Conservation (phyloP, 2,888 invertebrate species). For the Sarcophaga caerulescens region DNA sequence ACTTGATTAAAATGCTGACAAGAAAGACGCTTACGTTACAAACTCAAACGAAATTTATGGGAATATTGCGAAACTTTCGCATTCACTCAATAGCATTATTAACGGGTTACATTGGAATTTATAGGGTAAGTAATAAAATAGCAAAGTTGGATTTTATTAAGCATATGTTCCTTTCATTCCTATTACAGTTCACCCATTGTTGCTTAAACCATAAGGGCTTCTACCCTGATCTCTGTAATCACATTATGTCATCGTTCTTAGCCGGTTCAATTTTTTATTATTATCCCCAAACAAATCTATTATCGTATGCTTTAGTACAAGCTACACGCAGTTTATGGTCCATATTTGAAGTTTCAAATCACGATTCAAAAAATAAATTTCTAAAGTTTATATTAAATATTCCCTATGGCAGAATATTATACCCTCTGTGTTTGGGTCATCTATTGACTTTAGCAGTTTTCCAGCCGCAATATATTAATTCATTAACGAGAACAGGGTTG, state of each 20-base stretch:
- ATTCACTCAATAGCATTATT: slow-evolving; percentile 72
- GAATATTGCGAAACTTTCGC: slow-evolving; percentile 64
- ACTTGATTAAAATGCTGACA: slow-evolving; percentile 71
- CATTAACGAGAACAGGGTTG: slow-evolving; percentile 45
- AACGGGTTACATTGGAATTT: slow-evolving; percentile 74
- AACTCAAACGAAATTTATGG: slow-evolving; percentile 45
- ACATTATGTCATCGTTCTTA: slow-evolving; percentile 73
- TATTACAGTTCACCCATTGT: slow-evolving; percentile 71
- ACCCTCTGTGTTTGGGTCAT: slow-evolving; percentile 68
- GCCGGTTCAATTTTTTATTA: slow-evolving; percentile 73
- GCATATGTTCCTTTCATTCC: not conserved
- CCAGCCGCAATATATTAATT: slow-evolving; percentile 44
- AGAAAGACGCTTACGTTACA: slow-evolving; percentile 37
- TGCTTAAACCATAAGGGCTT: slow-evolving; percentile 65
- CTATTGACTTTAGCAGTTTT: slow-evolving; percentile 68
- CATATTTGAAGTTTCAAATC: slow-evolving; percentile 39
- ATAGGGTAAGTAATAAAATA: slow-evolving; percentile 72
- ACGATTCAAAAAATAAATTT: not conserved
- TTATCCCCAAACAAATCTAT: slow-evolving; percentile 72
- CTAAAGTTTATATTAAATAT: slow-evolving; percentile 63
- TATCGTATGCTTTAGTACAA: slow-evolving; percentile 72
- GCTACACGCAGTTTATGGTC: slow-evolving; percentile 71
- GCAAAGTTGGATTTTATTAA: not conserved
- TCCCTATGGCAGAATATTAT: slow-evolving; percentile 69
- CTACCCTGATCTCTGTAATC: slow-evolving; percentile 59